Percentiles rank a stretch among this genome's conserved stretches.
phyloP scores from a whole-genome alignment of 2,888 invertebrate species.

The Embidobia sp. region DNA sequence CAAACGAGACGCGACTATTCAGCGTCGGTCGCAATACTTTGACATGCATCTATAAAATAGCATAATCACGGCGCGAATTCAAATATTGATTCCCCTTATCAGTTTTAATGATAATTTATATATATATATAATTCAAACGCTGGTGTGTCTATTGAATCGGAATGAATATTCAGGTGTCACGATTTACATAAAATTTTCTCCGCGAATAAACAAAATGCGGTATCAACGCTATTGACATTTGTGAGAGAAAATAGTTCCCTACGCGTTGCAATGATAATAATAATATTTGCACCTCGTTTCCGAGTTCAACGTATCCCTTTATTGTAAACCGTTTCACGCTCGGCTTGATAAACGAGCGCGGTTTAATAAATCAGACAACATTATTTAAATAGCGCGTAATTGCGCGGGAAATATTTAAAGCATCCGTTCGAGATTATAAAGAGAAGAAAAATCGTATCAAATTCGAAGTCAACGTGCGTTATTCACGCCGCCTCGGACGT shows the following conservation, averaged over 20 bases:
- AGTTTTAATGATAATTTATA: conserved; percentile 8
- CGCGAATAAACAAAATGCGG: conserved; percentile 10
- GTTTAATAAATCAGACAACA: conserved; percentile 1
- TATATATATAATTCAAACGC: conserved; percentile 7
- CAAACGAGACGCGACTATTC: too few species aligned
- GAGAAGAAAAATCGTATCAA: conserved; percentile 11
- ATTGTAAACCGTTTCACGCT: conserved; percentile 6
- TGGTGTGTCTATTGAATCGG: background rate
- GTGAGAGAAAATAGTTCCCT: too few species aligned
- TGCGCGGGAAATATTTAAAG: conserved; percentile 6
- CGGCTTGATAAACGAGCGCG: conserved; percentile 4
- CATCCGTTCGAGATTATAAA: conserved; percentile 3
- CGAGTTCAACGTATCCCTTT: conserved; percentile 1
- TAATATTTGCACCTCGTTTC: too few species aligned
- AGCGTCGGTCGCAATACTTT: too few species aligned
- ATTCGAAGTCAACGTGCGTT: too few species aligned
- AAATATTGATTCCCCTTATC: conserved; percentile 21
- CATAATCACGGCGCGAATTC: too few species aligned
- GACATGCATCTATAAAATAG: too few species aligned
- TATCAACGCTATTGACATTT: conserved; percentile 13
- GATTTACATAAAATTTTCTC: conserved; percentile 22
- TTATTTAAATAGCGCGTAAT: conserved; percentile 2
- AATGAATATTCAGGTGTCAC: conserved; percentile 12
- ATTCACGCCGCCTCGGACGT: too few species aligned
- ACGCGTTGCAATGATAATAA: too few species aligned